Percentiles rank a stretch among this genome's conserved stretches.
These are phyloP conservation scores for Wasmannia auropunctata DNA, from an alignment of 1,140 invertebrate species.

Conservation along the genomic window DNA sequence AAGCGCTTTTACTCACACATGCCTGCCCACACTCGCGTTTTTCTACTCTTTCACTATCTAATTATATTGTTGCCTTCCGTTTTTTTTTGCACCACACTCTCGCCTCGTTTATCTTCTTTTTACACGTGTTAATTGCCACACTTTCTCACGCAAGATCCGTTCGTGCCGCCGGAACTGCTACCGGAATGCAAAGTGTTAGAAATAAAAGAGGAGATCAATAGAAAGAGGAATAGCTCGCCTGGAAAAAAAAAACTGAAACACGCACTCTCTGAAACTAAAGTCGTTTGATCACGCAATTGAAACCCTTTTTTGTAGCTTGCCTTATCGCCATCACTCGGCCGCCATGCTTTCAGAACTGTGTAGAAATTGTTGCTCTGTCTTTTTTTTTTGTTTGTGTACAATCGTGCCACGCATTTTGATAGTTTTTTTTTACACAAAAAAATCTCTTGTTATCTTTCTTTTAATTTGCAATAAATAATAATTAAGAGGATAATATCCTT, in stretches of 20 bases:
- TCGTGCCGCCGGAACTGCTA: constrained; percentile 18
- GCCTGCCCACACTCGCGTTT: constrained; percentile 60
- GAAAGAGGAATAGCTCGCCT: constrained; percentile 5
- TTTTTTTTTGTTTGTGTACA: constrained; percentile 33
- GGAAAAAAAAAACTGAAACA: constrained; percentile 27
- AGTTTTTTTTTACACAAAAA: background rate
- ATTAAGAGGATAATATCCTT: background rate
- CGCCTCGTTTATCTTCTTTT: constrained; percentile 60
- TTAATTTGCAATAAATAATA: background rate
- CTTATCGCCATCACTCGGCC: constrained; percentile 63
- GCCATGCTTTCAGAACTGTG: constrained; percentile 72
- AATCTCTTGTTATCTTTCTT: background rate
- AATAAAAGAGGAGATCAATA: constrained; percentile 9
- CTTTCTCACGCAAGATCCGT: constrained; percentile 34
- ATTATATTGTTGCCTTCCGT: constrained; percentile 38
- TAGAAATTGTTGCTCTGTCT: constrained; percentile 68
- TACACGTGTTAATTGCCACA: constrained; percentile 48
- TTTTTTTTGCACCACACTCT: constrained; percentile 46
- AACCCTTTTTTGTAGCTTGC: constrained; percentile 65
- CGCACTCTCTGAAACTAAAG: constrained; percentile 42
- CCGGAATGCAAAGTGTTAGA: constrained; percentile 10
- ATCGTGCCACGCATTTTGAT: constrained; percentile 36
- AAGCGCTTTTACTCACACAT: constrained; percentile 77
- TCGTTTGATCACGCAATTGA: constrained; percentile 34
- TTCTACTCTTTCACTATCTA: constrained; percentile 44